A percentile compares a stretch with the other conserved stretches of the same genome.
Evolutionary conservation across 2,797 vertebrate genomes (phyloP).

Genomic region (Rhinophrynus dorsalis): DNA sequence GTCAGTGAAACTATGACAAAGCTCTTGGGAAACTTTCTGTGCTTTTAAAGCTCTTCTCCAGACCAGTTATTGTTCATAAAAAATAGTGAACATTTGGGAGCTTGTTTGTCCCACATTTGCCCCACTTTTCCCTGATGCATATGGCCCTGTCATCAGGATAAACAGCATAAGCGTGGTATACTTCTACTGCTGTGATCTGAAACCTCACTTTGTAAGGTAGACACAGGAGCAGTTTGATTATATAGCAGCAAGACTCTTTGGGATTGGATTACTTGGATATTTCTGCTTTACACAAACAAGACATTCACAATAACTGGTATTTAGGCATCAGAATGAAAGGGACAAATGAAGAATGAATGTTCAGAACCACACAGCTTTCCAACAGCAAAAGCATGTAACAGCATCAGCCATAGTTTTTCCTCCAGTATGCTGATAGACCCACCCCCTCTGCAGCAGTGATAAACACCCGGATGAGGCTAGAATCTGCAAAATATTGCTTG

Average conservation of each 20-base stretch:
- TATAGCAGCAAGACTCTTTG: conserved; percentile 6
- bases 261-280: neutral
- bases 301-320: neutral
- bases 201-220: neutral
- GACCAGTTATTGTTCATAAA: too few species aligned
- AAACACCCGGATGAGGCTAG: too few species aligned
- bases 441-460: too few species aligned
- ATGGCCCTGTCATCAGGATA: too few species aligned
- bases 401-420: neutral
- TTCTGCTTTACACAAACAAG: neutral
- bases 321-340: neutral
- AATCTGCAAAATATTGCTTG: too few species aligned
- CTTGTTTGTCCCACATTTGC: too few species aligned
- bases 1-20: too few species aligned
- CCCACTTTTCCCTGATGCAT: too few species aligned
- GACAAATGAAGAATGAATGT: neutral
- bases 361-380: neutral
- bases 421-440: neutral
- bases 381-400: neutral
- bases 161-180: neutral
- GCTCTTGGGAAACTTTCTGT: too few species aligned
- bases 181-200: neutral
- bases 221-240: neutral
- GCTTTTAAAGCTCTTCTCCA: too few species aligned
- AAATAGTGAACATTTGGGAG: too few species aligned